Conservation (phyloP, 2,888 invertebrate genomes). For the Coelopa pilipes region DNA sequence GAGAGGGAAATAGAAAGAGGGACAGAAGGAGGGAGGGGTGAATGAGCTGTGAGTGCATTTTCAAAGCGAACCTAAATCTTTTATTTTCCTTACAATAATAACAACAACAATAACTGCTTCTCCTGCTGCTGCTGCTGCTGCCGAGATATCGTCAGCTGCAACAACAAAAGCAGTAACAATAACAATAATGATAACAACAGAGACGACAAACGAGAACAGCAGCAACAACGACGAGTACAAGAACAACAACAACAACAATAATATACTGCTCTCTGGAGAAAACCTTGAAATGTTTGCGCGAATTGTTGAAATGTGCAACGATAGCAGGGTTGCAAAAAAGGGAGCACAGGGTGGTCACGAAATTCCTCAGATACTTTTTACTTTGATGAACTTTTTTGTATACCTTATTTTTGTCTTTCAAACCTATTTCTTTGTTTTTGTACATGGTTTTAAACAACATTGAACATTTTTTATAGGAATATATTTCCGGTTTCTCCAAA, state of each 20-base stretch:
- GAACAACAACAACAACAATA: neutral
- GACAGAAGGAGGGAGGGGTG: neutral
- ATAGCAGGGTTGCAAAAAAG: neutral
- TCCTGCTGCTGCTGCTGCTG: neutral
- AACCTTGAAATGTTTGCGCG: slow-evolving; percentile 27
- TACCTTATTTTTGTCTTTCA: neutral
- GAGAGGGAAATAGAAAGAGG: neutral
- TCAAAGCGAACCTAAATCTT: slow-evolving; percentile 24
- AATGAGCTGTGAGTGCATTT: neutral
- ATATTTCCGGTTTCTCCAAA: too few relatives aligned
- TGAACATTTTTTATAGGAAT: neutral
- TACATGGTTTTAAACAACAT: neutral
- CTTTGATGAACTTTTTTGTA: neutral
- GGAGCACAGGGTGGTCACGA: neutral
- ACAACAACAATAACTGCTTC: slow-evolving; percentile 2
- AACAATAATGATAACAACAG: neutral
- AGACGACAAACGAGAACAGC: too few relatives aligned
- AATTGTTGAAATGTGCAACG: slow-evolving; percentile 25
- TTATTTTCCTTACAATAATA: slow-evolving; percentile 19
- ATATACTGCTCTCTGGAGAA: slow-evolving; percentile 8
- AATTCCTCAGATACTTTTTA: too few relatives aligned
- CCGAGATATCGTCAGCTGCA: neutral
- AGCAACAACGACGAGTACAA: neutral
- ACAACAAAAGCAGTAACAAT: slow-evolving; percentile 3
- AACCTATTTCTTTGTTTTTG: neutral